A percentile compares a stretch with the other conserved stretches of the same genome.
Evolutionary conservation across 2,113 vertebrate species (phyloP).

Genomic region (Larimichthys crocea): DNA sequence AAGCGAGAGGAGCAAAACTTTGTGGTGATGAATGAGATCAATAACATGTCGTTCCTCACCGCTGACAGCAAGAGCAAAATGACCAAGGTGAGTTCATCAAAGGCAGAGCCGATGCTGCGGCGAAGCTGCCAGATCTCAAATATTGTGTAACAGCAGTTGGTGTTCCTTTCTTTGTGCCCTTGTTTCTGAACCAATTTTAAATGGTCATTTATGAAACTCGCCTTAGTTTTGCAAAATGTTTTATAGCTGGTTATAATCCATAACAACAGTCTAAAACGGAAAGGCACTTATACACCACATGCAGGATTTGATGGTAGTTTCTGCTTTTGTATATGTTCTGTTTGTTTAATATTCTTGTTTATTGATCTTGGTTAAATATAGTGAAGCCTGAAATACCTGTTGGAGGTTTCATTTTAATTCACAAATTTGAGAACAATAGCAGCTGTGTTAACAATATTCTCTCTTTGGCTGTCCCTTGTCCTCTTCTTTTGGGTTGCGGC

Average conservation of each 20-base stretch:
- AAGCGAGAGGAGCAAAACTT: constrained; percentile 97
- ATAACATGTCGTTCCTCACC: constrained; percentile 98
- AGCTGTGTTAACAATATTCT: constrained; percentile 81
- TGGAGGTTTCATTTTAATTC: constrained; percentile 46
- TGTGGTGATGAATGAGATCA: constrained; percentile 97
- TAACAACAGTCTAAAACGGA: constrained; percentile 12
- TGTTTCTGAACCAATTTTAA: neutral
- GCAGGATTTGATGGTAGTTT: neutral
- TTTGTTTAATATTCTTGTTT: constrained; percentile 7
- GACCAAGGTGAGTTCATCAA: constrained; percentile 88
- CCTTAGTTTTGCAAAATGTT: constrained; percentile 12
- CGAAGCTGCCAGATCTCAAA: neutral
- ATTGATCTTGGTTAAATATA: constrained; percentile 16
- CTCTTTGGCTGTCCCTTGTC: constrained; percentile 82
- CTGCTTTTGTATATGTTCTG: neutral
- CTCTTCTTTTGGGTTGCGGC: constrained; percentile 81
- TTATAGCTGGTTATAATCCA: constrained; percentile 10
- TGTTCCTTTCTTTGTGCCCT: neutral
- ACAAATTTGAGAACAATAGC: constrained; percentile 38
- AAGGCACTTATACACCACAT: constrained; percentile 35
- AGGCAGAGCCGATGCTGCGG: neutral
- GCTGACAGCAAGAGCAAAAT: constrained; percentile 98
- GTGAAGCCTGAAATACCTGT: constrained; percentile 17
- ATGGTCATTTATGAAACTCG: constrained; percentile 1
- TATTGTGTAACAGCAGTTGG: neutral